phyloP scores from a whole-genome alignment of 2,888 invertebrate species.

The Caenorhabditis doughertyi region DNA sequence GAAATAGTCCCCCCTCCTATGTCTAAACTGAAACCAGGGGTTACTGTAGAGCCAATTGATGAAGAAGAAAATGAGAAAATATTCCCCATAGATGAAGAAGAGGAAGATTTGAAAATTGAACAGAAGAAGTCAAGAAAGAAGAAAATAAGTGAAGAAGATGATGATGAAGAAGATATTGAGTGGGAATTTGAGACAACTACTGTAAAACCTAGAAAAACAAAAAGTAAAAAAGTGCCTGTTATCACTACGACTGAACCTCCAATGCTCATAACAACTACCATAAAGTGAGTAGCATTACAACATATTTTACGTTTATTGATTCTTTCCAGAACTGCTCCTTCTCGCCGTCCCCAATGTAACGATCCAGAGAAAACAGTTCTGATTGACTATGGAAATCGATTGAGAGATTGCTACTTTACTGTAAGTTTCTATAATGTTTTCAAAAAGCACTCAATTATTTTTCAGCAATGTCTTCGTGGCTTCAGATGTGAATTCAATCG shows the following conservation, averaged over 20 bases:
- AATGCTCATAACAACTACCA: slow-evolving; percentile 47
- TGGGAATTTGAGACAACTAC: slow-evolving; percentile 70
- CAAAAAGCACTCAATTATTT: background rate
- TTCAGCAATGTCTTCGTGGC: slow-evolving; percentile 72
- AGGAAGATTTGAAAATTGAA: slow-evolving; percentile 59
- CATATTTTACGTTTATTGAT: background rate
- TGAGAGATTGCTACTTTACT: slow-evolving; percentile 75
- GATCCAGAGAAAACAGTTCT: slow-evolving; percentile 72
- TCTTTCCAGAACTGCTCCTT: slow-evolving; percentile 64
- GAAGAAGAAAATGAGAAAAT: slow-evolving; percentile 54
- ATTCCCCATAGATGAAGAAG: slow-evolving; percentile 61
- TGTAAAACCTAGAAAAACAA: slow-evolving; percentile 53
- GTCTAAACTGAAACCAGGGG: slow-evolving; percentile 58
- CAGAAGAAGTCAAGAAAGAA: slow-evolving; percentile 29
- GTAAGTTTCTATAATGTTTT: slow-evolving; percentile 27
- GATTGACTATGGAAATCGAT: slow-evolving; percentile 75
- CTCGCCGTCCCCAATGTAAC: slow-evolving; percentile 71
- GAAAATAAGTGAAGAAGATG: slow-evolving; percentile 49
- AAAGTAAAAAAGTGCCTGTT: slow-evolving; percentile 52
- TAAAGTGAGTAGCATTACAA: slow-evolving; percentile 17
- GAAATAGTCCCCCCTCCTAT: slow-evolving; percentile 36
- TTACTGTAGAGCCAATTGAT: slow-evolving; percentile 58
- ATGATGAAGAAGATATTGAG: slow-evolving; percentile 63
- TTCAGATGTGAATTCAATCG: slow-evolving; percentile 76
- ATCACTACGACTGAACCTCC: slow-evolving; percentile 64